Evolutionary conservation across 2,888 invertebrate genomes (phyloP).

Genomic region (Timema podura): DNA sequence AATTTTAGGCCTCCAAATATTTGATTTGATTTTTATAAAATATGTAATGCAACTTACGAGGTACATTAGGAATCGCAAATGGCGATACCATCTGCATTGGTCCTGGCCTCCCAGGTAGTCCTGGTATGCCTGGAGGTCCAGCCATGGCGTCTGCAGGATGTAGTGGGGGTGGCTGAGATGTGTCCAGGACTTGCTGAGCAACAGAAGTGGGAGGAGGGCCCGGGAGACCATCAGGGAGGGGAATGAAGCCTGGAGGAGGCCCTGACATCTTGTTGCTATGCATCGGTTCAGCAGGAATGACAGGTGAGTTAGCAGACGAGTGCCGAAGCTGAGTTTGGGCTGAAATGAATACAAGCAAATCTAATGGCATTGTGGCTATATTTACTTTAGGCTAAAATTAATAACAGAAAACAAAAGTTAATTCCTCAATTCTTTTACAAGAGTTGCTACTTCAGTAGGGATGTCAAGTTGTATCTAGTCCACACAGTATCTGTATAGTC

Average conservation of each 20-base stretch:
- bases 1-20: not conserved
- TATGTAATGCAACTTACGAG: conserved; percentile 41
- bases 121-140: conserved; percentile 40
- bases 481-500: too few relatives aligned
- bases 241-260: conserved; percentile 37
- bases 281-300: too few relatives aligned
- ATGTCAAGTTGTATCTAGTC: too few relatives aligned
- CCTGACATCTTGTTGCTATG: conserved; percentile 16
- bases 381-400: too few relatives aligned
- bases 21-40: not conserved
- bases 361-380: too few relatives aligned
- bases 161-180: conserved; percentile 8
- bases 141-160: conserved; percentile 23
- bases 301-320: too few relatives aligned
- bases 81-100: conserved; percentile 41
- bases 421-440: too few relatives aligned
- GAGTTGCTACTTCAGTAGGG: too few relatives aligned
- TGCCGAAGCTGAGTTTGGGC: too few relatives aligned
- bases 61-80: conserved; percentile 38
- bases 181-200: conserved; percentile 19
- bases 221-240: conserved; percentile 36
- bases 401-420: too few relatives aligned
- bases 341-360: too few relatives aligned
- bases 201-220: conserved; percentile 46
- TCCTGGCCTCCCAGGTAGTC: conserved; percentile 38